phyloP scores from a whole-genome alignment of 2,888 invertebrate species.

The Embidobia sp. region DNA sequence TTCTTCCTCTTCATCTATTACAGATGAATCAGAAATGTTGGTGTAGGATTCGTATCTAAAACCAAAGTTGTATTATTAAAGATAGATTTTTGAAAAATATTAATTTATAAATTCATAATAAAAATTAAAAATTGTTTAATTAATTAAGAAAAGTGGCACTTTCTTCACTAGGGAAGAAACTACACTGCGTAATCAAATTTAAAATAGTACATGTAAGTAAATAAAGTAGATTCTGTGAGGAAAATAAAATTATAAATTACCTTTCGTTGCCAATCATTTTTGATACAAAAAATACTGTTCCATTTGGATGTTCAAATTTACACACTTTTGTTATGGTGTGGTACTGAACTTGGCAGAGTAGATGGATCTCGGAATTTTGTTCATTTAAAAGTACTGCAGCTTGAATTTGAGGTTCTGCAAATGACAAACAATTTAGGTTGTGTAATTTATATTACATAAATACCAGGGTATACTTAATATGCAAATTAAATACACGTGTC shows the following conservation, averaged over 20 bases:
- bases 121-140: too few species aligned
- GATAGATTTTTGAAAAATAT: constrained; percentile 2
- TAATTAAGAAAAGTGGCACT: too few species aligned
- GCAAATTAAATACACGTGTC: too few species aligned
- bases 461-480: too few species aligned
- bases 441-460: not conserved
- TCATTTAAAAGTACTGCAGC: constrained; percentile 1
- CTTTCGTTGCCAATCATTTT: constrained; percentile 14
- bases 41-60: constrained; percentile 71
- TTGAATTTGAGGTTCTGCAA: constrained; percentile 7
- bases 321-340: constrained; percentile 2
- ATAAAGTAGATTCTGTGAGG: too few species aligned
- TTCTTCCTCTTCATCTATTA: too few species aligned
- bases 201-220: not conserved
- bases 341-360: constrained; percentile 27
- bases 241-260: too few species aligned
- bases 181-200: not conserved
- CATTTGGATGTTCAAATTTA: constrained; percentile 28
- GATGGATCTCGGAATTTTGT: constrained; percentile 8
- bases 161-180: too few species aligned
- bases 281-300: not conserved
- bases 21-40: not conserved
- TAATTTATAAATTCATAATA: too few species aligned
- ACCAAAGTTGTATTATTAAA: constrained; percentile 3
- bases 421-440: not conserved